phyloP scores from a whole-genome alignment of 2,888 invertebrate genomes.

The Adelphocoris suturalis region DNA sequence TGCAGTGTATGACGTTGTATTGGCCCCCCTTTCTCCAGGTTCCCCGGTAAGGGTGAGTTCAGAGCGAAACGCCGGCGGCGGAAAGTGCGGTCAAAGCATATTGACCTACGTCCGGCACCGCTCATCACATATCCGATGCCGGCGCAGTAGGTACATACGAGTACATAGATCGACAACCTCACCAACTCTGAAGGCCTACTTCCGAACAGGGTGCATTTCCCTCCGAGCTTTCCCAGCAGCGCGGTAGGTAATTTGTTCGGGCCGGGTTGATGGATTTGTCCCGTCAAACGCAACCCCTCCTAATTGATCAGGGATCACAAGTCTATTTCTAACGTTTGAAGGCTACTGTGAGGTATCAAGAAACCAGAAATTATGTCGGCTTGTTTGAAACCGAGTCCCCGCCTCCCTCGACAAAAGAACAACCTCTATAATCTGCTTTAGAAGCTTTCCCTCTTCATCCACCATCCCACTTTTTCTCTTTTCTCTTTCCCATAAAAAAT shows the following conservation, averaged over 20 bases:
- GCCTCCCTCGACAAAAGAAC: neutral
- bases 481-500: neutral
- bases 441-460: neutral
- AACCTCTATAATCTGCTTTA: neutral
- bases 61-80: neutral
- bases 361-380: neutral
- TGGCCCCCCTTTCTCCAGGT: no score
- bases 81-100: neutral
- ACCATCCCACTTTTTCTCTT: neutral
- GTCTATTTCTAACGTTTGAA: neutral
- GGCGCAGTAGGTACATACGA: neutral
- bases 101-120: neutral
- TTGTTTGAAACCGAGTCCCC: neutral
- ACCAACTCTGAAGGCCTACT: neutral
- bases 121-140: neutral
- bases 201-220: neutral
- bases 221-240: neutral
- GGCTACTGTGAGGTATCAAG: neutral
- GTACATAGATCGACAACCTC: conserved; percentile 23
- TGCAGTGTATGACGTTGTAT: no score
- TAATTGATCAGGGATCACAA: neutral
- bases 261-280: conserved; percentile 14
- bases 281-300: conserved; percentile 25
- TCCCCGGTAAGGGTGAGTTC: neutral
- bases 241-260: neutral